phyloP scores from a whole-genome alignment of 2,113 vertebrate species.

The Ceyx margarethae region DNA sequence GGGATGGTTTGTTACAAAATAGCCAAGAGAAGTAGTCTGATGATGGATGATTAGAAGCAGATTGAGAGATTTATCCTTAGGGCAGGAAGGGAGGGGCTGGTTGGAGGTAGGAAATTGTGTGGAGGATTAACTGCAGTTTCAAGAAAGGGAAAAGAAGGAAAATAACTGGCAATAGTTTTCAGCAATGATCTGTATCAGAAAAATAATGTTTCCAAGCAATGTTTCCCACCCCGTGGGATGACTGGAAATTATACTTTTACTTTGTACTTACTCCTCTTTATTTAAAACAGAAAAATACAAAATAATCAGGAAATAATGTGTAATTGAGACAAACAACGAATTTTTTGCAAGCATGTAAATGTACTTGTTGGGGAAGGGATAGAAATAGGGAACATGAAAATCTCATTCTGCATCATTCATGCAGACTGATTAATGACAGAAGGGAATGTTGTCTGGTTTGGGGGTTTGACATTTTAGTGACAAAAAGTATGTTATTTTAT shows the following conservation, averaged over 20 bases:
- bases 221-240: neutral
- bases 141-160: neutral
- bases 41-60: neutral
- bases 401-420: accelerated
- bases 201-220: neutral
- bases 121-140: slow-evolving; percentile 16
- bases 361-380: too few species aligned
- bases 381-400: neutral
- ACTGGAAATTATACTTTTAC: neutral
- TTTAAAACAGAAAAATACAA: neutral
- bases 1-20: neutral
- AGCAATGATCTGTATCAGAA: neutral
- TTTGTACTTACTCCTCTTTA: neutral
- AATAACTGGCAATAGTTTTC: neutral
- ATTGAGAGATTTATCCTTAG: slow-evolving; percentile 18
- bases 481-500: neutral
- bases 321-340: neutral
- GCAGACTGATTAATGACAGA: neutral
- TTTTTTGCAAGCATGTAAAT: neutral
- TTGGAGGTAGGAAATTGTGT: neutral
- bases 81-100: neutral
- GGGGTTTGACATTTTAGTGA: neutral
- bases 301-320: neutral
- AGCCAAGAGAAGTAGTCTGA: neutral
- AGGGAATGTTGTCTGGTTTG: neutral